These are phyloP conservation scores for Oscheius myriophilus DNA, from an alignment of 2,888 invertebrate genomes.

Conservation along the genomic window DNA sequence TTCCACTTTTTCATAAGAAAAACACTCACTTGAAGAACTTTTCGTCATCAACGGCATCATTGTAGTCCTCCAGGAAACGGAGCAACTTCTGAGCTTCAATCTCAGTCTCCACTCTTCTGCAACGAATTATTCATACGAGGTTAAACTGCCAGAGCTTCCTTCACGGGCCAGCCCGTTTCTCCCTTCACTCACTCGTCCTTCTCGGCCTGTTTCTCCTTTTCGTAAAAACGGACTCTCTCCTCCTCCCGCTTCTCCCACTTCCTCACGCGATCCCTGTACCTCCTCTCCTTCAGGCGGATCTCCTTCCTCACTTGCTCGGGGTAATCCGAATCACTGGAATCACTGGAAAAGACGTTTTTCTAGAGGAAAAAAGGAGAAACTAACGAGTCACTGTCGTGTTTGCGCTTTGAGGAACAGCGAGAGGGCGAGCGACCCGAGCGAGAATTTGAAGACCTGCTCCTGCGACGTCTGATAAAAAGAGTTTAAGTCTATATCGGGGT, in stretches of 20 bases:
- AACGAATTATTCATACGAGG: no score
- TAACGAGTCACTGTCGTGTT: no score
- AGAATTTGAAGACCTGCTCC: constrained; percentile 3
- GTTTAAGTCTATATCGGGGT: no score
- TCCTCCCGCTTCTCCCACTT: constrained; percentile 87
- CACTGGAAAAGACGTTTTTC: no score
- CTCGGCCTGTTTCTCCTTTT: constrained; percentile 81
- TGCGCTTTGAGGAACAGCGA: neutral
- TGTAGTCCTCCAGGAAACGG: constrained; percentile 98
- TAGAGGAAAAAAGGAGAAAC: no score
- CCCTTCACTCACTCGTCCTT: constrained; percentile 54
- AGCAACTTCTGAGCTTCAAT: constrained; percentile 91
- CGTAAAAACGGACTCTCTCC: constrained; percentile 85
- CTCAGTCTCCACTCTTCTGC: constrained; percentile 43
- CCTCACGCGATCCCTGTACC: constrained; percentile 58
- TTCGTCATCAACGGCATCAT: constrained; percentile 94
- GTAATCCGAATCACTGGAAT: constrained; percentile 22
- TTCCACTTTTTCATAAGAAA: no score
- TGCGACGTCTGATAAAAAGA: neutral
- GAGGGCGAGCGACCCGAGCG: constrained; percentile 10
- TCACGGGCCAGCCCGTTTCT: no score
- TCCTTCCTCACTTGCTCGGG: constrained; percentile 47
- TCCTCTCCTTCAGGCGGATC: constrained; percentile 58
- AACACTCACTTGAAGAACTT: constrained; percentile 92
- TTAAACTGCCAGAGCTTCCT: no score